phyloP scores from a whole-genome alignment of 2,113 vertebrate genomes.

The Dolichallabes microphthalmus region DNA sequence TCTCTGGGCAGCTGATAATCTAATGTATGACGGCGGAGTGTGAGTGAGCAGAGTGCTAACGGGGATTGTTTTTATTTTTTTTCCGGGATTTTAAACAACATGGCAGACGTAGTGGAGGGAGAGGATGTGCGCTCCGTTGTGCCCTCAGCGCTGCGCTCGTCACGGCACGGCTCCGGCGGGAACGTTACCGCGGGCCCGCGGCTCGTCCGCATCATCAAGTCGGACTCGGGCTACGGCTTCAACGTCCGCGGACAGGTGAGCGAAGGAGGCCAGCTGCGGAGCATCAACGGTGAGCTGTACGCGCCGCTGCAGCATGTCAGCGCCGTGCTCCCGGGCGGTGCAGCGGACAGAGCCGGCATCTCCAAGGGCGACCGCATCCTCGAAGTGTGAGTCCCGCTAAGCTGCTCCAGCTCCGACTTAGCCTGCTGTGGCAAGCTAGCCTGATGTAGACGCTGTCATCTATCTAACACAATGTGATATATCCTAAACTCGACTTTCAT shows the following conservation, averaged over 20 bases:
- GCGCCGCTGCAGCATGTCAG: slow-evolving; percentile 96
- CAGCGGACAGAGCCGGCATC: slow-evolving; percentile 91
- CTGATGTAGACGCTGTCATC: neutral
- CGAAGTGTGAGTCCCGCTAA: slow-evolving; percentile 86
- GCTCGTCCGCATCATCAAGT: slow-evolving; percentile 90
- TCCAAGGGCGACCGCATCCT: slow-evolving; percentile 93
- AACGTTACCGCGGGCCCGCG: slow-evolving; percentile 78
- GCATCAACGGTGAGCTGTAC: slow-evolving; percentile 97
- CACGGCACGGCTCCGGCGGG: slow-evolving; percentile 59
- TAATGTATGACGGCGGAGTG: slow-evolving; percentile 57
- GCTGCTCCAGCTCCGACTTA: neutral
- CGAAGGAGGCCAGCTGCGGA: slow-evolving; percentile 93
- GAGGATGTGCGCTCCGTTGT: slow-evolving; percentile 59
- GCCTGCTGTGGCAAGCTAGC: neutral
- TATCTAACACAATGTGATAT: neutral
- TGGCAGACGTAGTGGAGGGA: slow-evolving; percentile 72
- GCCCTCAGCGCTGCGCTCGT: slow-evolving; percentile 58
- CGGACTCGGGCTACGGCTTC: slow-evolving; percentile 93
- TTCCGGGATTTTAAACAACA: slow-evolving; percentile 48
- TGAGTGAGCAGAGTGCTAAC: slow-evolving; percentile 49
- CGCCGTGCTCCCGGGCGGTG: slow-evolving; percentile 90
- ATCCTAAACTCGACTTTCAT: neutral
- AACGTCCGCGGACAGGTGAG: slow-evolving; percentile 96
- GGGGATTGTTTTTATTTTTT: slow-evolving; percentile 28
- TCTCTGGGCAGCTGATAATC: slow-evolving; percentile 55